phyloP scores from a whole-genome alignment of 2,113 vertebrate genomes.

The Gambusia holbrooki region DNA sequence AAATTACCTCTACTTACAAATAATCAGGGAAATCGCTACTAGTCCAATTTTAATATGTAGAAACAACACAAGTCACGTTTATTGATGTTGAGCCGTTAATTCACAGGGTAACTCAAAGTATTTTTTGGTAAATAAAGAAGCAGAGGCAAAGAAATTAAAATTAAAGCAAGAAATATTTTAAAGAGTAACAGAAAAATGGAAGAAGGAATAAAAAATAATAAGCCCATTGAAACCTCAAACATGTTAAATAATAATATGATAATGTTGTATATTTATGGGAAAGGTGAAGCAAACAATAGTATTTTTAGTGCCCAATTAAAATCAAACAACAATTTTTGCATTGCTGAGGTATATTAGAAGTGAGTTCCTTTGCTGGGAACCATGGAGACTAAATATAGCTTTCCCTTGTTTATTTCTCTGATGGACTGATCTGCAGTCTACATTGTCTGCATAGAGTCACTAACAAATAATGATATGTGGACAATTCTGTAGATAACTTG shows the following conservation, averaged over 20 bases:
- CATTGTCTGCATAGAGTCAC: not conserved
- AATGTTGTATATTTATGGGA: no score
- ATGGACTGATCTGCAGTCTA: not conserved
- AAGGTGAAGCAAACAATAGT: not conserved
- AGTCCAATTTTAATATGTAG: slow-evolving; percentile 2
- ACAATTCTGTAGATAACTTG: not conserved
- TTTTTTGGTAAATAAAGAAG: not conserved
- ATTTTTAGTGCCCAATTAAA: not conserved
- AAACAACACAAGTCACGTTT: not conserved
- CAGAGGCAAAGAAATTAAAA: not conserved
- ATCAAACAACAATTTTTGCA: not conserved
- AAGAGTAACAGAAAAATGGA: not conserved
- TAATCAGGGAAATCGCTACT: slow-evolving; percentile 21
- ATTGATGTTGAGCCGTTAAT: not conserved
- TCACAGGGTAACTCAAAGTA: not conserved
- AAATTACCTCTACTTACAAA: slow-evolving; percentile 18
- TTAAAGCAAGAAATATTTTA: not conserved
- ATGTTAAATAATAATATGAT: not conserved
- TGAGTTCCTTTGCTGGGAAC: not conserved
- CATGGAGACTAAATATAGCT: not conserved
- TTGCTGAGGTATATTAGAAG: no score
- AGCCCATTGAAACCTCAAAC: not conserved
- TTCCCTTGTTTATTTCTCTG: not conserved
- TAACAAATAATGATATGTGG: not conserved
- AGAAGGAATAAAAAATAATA: not conserved